phyloP scores from a whole-genome alignment of 1,140 invertebrate species.

The Hydropsyche tenuis region DNA sequence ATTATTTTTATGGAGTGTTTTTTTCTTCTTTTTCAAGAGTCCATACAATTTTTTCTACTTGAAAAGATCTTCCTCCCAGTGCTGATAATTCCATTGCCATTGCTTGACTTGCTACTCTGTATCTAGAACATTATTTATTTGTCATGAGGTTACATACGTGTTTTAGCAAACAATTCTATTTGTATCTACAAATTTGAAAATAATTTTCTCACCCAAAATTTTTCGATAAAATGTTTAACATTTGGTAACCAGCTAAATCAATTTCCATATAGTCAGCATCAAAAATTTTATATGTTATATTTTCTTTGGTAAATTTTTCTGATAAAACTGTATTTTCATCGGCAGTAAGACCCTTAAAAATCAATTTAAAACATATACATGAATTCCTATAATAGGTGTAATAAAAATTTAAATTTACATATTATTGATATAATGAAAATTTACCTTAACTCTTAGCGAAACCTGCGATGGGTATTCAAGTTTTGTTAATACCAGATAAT shows the following conservation, averaged over 20 bases:
- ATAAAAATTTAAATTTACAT: background rate
- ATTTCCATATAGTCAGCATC: slow-evolving; percentile 39
- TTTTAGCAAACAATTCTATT: background rate
- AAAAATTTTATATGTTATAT: slow-evolving; percentile 32
- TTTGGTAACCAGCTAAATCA: slow-evolving; percentile 43
- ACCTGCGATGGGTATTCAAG: slow-evolving; percentile 46
- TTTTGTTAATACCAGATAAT: slow-evolving; percentile 47
- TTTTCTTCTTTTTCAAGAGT: slow-evolving; percentile 37
- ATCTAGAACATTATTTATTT: background rate
- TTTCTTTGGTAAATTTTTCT: slow-evolving; percentile 38
- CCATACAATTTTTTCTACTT: slow-evolving; percentile 49
- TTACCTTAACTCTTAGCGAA: slow-evolving; percentile 44
- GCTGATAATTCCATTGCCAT: slow-evolving; percentile 49
- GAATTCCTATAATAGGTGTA: no score
- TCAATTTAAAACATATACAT: slow-evolving; percentile 2
- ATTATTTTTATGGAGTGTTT: slow-evolving; percentile 22
- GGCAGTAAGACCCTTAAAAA: slow-evolving; percentile 40
- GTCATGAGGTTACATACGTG: no score
- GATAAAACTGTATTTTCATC: slow-evolving; percentile 41
- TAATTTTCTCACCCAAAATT: slow-evolving; percentile 43
- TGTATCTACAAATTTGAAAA: background rate
- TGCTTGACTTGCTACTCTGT: slow-evolving; percentile 46
- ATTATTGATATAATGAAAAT: slow-evolving; percentile 8
- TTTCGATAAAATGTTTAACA: slow-evolving; percentile 47
- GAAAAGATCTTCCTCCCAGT: slow-evolving; percentile 47